A percentile compares a stretch with the other conserved stretches of the same genome.
These are phyloP conservation scores for Coregonus suidteri DNA, from an alignment of 2,797 vertebrate species.

Conservation along the genomic window DNA sequence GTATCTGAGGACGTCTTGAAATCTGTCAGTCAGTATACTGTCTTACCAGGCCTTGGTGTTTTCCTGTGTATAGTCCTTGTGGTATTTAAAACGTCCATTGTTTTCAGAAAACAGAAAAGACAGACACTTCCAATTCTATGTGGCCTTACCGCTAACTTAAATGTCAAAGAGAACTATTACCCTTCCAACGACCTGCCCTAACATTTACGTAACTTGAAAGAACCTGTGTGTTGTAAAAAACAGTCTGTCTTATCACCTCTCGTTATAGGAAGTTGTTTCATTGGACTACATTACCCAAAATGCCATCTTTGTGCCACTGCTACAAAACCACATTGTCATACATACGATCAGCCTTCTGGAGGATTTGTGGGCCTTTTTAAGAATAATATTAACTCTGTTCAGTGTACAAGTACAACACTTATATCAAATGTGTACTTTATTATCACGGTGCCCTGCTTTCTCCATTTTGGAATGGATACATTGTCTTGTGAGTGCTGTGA, in stretches of 20 bases:
- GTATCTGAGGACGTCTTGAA: conserved; percentile 55
- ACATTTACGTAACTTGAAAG: conserved; percentile 59
- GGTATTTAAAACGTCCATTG: conserved; percentile 47
- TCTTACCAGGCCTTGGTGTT: conserved; percentile 50
- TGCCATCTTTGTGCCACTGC: conserved; percentile 17
- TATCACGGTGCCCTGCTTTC: conserved; percentile 43
- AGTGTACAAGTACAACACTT: conserved; percentile 34
- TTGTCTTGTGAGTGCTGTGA: conserved; percentile 52
- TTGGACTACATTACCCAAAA: conserved; percentile 24
- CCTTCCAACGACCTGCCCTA: conserved; percentile 41
- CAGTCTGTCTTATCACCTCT: conserved; percentile 44
- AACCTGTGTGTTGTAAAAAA: conserved; percentile 57
- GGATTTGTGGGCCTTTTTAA: conserved; percentile 42
- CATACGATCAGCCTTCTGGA: conserved; percentile 52
- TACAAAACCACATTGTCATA: conserved; percentile 37
- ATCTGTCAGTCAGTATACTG: conserved; percentile 32
- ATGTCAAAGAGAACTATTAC: conserved; percentile 40
- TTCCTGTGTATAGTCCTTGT: conserved; percentile 58
- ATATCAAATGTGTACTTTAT: conserved; percentile 16
- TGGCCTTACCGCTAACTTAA: conserved; percentile 79
- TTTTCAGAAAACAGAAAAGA: conserved; percentile 39
- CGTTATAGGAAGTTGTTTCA: conserved; percentile 34
- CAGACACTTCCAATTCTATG: conserved; percentile 73
- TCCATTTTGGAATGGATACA: conserved; percentile 63
- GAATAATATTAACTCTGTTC: conserved; percentile 18